These are phyloP conservation scores for Oreochromis aureus DNA, from an alignment of 2,113 vertebrate genomes.

Conservation along the genomic window DNA sequence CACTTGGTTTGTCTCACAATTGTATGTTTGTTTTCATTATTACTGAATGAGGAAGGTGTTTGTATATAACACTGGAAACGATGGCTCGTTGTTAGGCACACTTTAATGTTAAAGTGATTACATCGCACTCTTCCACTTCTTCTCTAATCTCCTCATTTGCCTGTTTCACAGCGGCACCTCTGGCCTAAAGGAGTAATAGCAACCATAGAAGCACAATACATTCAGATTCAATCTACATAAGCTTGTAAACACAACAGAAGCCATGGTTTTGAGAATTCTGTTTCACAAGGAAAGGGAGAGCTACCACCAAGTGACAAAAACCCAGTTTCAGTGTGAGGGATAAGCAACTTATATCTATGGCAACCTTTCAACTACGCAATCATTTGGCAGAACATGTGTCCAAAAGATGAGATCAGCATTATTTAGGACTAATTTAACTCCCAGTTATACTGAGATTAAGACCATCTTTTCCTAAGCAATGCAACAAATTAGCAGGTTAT, in stretches of 20 bases:
- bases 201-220: neutral
- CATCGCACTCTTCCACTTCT: neutral
- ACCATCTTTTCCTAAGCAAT: neutral
- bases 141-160: neutral
- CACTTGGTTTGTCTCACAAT: neutral
- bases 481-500: neutral
- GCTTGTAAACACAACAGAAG: neutral
- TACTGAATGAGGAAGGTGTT: neutral
- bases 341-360: neutral
- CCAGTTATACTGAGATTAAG: neutral
- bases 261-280: neutral
- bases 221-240: neutral
- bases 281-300: neutral
- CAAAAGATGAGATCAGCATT: neutral
- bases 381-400: neutral
- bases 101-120: neutral
- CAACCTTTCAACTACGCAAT: neutral
- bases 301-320: neutral
- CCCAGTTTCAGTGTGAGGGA: neutral
- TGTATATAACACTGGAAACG: neutral
- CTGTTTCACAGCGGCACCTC: neutral
- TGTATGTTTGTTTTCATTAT: neutral
- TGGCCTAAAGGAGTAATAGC: neutral
- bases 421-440: neutral
- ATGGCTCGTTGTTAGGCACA: neutral